Conservation (phyloP, 2,113 vertebrate species). For the Nematolebias whitei region DNA sequence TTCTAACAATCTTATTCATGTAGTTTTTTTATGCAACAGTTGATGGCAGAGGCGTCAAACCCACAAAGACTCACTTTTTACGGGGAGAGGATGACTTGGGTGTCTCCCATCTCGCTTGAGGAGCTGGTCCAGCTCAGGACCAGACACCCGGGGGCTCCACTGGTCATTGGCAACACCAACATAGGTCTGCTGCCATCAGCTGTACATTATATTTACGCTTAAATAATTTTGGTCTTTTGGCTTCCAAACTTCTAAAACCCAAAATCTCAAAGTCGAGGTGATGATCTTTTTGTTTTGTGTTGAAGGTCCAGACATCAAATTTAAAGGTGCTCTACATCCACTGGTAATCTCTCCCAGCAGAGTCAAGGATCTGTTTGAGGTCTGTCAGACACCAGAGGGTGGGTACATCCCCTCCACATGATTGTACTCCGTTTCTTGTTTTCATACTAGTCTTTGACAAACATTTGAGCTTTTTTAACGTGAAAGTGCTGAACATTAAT, state of each 20-base stretch:
- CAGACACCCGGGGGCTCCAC: slow-evolving; percentile 79
- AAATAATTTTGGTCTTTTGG: too few species aligned
- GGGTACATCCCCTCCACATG: not conserved
- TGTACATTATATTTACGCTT: too few species aligned
- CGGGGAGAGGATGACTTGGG: slow-evolving; percentile 80
- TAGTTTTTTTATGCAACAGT: slow-evolving; percentile 20
- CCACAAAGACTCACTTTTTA: slow-evolving; percentile 74
- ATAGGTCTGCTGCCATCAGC: too few species aligned
- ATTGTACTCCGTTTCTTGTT: too few species aligned
- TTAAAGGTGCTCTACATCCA: slow-evolving; percentile 73
- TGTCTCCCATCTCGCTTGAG: slow-evolving; percentile 74
- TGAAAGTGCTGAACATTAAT: too few species aligned
- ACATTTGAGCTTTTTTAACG: too few species aligned
- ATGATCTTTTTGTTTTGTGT: slow-evolving; percentile 11
- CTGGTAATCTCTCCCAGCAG: slow-evolving; percentile 74
- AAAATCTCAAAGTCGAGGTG: too few species aligned
- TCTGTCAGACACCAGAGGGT: slow-evolving; percentile 66
- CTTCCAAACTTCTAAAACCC: too few species aligned
- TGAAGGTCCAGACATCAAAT: slow-evolving; percentile 77
- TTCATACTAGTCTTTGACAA: too few species aligned
- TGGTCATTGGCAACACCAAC: slow-evolving; percentile 86
- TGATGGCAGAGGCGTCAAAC: slow-evolving; percentile 75
- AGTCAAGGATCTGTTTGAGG: slow-evolving; percentile 71
- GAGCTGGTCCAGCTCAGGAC: slow-evolving; percentile 84
- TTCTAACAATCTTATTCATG: not conserved